Conservation (phyloP, 2,113 vertebrate species). For the Ahaetulla prasina region DNA sequence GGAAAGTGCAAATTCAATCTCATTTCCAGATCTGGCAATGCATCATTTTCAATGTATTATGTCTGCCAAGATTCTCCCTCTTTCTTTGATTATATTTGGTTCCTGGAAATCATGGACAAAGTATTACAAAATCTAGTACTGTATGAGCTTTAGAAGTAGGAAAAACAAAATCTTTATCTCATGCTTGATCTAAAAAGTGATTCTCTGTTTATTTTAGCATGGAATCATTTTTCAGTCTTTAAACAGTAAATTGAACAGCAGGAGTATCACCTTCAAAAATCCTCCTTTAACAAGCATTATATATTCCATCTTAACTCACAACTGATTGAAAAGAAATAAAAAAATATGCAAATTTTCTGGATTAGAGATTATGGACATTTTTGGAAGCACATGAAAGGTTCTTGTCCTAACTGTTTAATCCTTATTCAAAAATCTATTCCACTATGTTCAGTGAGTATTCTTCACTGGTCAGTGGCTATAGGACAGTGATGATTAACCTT, state of each 20-base stretch:
- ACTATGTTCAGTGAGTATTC: not conserved
- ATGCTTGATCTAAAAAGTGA: constrained; percentile 14
- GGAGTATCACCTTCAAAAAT: constrained; percentile 10
- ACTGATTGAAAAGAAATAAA: constrained; percentile 13
- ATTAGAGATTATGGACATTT: not conserved
- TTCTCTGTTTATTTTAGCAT: not conserved
- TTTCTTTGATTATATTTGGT: constrained; percentile 12
- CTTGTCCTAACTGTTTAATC: not conserved
- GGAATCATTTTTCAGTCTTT: constrained; percentile 27
- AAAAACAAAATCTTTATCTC: constrained; percentile 27
- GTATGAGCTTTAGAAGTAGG: constrained; percentile 21
- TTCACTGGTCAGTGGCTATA: no score
- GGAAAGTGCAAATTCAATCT: not conserved
- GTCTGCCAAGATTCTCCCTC: not conserved
- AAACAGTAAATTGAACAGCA: constrained; percentile 17
- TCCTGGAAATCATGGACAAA: constrained; percentile 18
- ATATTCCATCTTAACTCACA: constrained; percentile 20
- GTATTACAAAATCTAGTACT: constrained; percentile 8
- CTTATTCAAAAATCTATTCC: not conserved
- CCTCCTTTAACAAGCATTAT: not conserved
- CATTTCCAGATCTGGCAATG: constrained; percentile 1
- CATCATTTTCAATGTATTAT: not conserved
- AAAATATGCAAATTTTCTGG: not conserved
- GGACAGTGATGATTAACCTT: no score
- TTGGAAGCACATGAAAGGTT: not conserved